A percentile compares a stretch with the other conserved stretches of the same genome.
Evolutionary conservation across 37 sponge, comb jelly and placozoan species (phyloP).

Genomic region (Hormiphora californensis): DNA sequence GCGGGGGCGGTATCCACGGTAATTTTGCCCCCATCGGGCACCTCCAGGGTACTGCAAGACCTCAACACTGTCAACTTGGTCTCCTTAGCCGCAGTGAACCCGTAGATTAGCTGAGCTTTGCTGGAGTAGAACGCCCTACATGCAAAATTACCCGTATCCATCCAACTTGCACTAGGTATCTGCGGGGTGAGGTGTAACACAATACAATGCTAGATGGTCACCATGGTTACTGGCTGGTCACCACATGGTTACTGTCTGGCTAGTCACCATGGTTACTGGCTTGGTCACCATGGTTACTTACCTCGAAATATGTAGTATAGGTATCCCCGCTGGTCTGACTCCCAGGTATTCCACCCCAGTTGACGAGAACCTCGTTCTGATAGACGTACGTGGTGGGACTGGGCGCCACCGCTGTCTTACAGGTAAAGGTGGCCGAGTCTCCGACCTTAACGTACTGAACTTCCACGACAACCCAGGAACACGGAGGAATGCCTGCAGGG

Average conservation of each 20-base stretch:
- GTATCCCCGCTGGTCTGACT: background rate
- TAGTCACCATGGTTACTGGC: no score
- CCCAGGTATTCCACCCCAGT: background rate
- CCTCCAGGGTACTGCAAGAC: background rate
- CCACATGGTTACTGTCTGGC: no score
- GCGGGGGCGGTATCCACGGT: background rate
- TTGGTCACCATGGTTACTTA: no score
- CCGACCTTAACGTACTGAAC: background rate
- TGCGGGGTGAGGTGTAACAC: no score
- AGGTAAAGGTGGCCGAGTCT: conserved; percentile 5
- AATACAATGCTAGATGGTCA: no score
- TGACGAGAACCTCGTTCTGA: background rate
- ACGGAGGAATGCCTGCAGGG: no score
- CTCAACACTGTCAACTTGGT: background rate
- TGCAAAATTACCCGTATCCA: background rate
- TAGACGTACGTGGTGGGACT: background rate
- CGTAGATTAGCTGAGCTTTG: conserved; percentile 5
- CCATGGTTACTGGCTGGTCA: no score
- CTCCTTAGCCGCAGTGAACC: background rate
- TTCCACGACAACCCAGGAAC: no score
- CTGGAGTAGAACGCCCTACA: background rate
- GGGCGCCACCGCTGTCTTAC: background rate
- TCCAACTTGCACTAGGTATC: background rate
- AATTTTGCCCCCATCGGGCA: conserved; percentile 17
- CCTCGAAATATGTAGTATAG: no score